phyloP scores from a whole-genome alignment of 2,797 vertebrate species.

The Carapus acus region DNA sequence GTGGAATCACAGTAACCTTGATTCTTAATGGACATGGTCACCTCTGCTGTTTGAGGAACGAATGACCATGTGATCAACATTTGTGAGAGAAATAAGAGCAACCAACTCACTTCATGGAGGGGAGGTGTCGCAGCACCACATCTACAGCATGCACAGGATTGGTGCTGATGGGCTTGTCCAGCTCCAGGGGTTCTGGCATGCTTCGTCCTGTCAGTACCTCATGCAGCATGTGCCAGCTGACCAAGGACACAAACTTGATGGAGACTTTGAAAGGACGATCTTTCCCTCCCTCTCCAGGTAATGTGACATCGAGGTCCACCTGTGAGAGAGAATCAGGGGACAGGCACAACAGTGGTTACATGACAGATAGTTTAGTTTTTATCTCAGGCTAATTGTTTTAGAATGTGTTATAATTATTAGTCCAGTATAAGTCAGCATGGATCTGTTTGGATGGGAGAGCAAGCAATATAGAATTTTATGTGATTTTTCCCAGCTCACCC shows the following conservation, averaged over 20 bases:
- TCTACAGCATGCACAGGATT: slow-evolving; percentile 99
- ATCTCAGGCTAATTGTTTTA: too few species aligned
- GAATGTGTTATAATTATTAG: too few species aligned
- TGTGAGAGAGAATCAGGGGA: slow-evolving; percentile 43
- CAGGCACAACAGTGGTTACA: not conserved
- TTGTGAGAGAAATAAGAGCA: too few species aligned
- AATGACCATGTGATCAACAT: too few species aligned
- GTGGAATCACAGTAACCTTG: too few species aligned
- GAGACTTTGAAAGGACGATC: slow-evolving; percentile 97
- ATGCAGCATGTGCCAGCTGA: slow-evolving; percentile 99
- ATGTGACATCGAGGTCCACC: slow-evolving; percentile 99
- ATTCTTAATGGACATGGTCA: too few species aligned
- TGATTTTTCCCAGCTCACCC: slow-evolving; percentile 70
- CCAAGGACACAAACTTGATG: slow-evolving; percentile 97
- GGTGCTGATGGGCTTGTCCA: slow-evolving; percentile 99
- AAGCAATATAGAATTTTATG: not conserved
- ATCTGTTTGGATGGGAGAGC: not conserved
- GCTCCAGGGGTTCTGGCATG: slow-evolving; percentile 93
- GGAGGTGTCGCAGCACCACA: slow-evolving; percentile 95
- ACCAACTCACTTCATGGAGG: slow-evolving; percentile 92
- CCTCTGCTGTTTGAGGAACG: too few species aligned
- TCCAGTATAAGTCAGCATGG: not conserved
- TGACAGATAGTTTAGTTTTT: not conserved
- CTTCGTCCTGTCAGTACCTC: slow-evolving; percentile 96
- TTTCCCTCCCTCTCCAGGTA: slow-evolving; percentile 98